Base-by-base conservation (phyloP, 1,140 invertebrate genomes). In the Idris sp. region DNA sequence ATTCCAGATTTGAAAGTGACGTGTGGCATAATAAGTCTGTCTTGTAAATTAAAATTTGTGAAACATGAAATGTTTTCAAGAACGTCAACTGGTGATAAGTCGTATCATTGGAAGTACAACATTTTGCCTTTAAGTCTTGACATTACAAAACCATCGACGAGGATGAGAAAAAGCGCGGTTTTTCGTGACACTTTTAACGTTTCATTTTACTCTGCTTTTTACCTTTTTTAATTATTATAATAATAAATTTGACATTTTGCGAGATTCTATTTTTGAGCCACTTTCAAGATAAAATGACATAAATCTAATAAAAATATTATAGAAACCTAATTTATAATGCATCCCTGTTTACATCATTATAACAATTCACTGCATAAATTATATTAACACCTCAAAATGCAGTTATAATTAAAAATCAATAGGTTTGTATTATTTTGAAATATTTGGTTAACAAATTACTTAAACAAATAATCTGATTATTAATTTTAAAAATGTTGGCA, bases 211-310 rank as follows among this genome's bases (percentile, higher is more conserved):
- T 25, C 44, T 16, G n/a, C 14, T 38, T 11, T n/a, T 59, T 22
- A 40, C 4, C n/a, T n/a, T 22, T 48, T 16, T 35, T 56, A 48
- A 46, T 46, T 15, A 54, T 48, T 40, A 40, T 56, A 56, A 67
- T 67, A 35, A 43, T 56, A 56, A 49, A 56, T 67, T 67, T 49
- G 62, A 67, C 62, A 48, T 56, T 67, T 67, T 49, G 46, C 56
- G 62, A 67, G 62, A 49, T 67, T 48, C 18, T 25, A 2, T 25
- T 25, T 9, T 15, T 40, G 49, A 48, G 31, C 22, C 36, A 43
- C 31, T 43, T 41, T 62, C 36, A 4, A 46, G 14, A 18, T n/a
- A n/a, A n/a, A n/a, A n/a, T n/a, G n/a, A n/a, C n/a, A 19, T 16
- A 31, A 48, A 1, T 9, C 14, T 10, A 1, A 9, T 16, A 13